Percentiles rank a stretch among this genome's conserved stretches.
Evolutionary conservation across 2,797 vertebrate genomes (phyloP).

Genomic region (Leuciscus waleckii): DNA sequence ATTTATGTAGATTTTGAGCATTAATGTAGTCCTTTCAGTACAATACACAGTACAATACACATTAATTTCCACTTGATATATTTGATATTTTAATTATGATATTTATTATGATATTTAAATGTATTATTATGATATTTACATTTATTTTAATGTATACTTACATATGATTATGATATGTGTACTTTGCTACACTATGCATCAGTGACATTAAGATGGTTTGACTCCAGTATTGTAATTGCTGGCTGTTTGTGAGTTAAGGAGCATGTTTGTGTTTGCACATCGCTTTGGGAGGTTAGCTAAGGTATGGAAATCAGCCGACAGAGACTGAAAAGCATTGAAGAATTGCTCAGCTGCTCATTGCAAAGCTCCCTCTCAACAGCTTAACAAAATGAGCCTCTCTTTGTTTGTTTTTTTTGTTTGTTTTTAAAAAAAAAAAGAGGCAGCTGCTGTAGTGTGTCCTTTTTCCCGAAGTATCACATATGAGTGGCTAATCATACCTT

Average conservation of each 20-base stretch:
- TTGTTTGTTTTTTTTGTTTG: constrained; percentile 52
- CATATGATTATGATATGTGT: background rate
- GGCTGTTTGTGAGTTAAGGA: constrained; percentile 1
- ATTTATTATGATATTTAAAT: background rate
- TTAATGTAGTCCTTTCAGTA: background rate
- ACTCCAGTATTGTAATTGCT: background rate
- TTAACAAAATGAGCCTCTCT: constrained; percentile 44
- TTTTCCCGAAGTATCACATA: constrained; percentile 23
- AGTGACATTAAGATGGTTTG: background rate
- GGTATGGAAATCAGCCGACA: background rate
- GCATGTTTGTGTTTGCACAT: constrained; percentile 7
- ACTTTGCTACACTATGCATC: background rate
- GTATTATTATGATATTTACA: too few relatives aligned
- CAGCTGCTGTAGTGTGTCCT: constrained; percentile 32
- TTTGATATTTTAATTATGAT: background rate
- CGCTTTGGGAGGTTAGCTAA: constrained; percentile 7
- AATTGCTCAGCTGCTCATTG: background rate
- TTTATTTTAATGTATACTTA: background rate
- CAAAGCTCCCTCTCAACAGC: constrained; percentile 20
- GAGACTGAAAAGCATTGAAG: background rate
- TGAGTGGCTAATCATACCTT: constrained; percentile 11
- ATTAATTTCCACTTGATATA: background rate
- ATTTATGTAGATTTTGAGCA: background rate
- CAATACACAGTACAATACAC: background rate
- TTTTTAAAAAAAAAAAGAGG: constrained; percentile 28